Evolutionary conservation across 1,140 invertebrate species (phyloP), one percentile per base, ranked within the genome.

Genomic region (Drosophila teissieri): DNA sequence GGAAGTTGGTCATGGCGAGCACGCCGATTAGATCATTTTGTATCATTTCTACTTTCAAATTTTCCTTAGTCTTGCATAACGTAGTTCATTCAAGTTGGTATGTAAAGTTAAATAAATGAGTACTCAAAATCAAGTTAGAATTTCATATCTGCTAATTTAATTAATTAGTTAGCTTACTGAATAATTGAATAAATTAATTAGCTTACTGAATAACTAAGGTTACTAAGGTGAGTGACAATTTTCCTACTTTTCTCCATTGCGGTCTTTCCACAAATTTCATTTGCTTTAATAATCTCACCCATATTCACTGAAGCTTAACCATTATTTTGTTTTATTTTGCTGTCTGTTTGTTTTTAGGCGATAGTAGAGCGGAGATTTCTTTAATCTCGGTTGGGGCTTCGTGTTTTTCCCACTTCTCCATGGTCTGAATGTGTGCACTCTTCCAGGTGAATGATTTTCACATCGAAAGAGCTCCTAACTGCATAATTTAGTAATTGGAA

Each of bases 401-500:
- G 51, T 70, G 67, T 53, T 64, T 60, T 48, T 51, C 27, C 22
- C 31, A 44, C 42, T 46, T 57, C 54, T 22, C 40, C 48, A 11
- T 39, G 12, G 6, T 65, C 15, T 73, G 12, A 24, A 12, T 60
- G 78, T 90, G 82, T 82, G 83, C 86, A 90, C 65, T 90, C 86
- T 90, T 90, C 86, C 86, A 90, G 88, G 76, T 90, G 68, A 91
- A 86, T 82, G 88, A 72, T 67, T 90, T 88, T 73, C 72, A 65
- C 83, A 86, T 79, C 70, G 42, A 70, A 56, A 70, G 67, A 70
- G 67, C 62, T 69, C 46, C 70, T 69, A 83, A 84, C 73, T 89
- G 82, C 67, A 90, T 90, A 81, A 82, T 80, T 83, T 65, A 72
- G 74, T 80, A 90, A 90, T 90, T 90, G 86, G 86, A 90, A 90